Evolutionary conservation across 2,797 vertebrate species (phyloP).

Genomic region (Hydrolagus colliei): DNA sequence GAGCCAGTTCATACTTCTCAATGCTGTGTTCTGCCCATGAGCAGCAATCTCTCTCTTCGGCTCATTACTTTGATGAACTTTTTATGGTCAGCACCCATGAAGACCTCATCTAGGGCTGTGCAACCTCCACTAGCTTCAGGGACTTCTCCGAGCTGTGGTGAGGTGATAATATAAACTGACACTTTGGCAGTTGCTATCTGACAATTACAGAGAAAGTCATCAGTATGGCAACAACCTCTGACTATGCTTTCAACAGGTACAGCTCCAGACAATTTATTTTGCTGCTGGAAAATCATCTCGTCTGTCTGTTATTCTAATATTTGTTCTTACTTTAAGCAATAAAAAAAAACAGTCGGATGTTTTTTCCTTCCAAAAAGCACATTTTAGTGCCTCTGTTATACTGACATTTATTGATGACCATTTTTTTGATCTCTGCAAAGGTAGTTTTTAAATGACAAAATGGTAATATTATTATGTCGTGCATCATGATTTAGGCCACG

Average conservation of each 20-base stretch:
- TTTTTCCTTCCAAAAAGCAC: background rate
- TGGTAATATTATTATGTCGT: background rate
- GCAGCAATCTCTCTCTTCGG: constrained; percentile 64
- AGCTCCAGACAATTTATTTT: constrained; percentile 33
- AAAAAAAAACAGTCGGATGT: background rate
- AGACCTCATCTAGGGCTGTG: constrained; percentile 79
- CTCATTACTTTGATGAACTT: constrained; percentile 97
- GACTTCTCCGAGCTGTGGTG: constrained; percentile 53
- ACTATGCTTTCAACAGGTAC: constrained; percentile 54
- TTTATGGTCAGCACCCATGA: constrained; percentile 97
- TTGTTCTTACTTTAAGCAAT: background rate
- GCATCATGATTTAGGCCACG: background rate
- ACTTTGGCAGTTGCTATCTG: constrained; percentile 46
- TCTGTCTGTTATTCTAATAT: background rate
- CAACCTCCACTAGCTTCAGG: constrained; percentile 59
- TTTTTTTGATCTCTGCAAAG: background rate
- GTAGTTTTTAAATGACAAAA: background rate
- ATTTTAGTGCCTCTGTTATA: background rate
- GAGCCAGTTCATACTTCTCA: constrained; percentile 86
- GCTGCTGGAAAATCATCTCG: background rate
- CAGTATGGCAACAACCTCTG: constrained; percentile 34
- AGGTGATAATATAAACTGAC: constrained; percentile 52
- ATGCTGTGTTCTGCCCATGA: constrained; percentile 72
- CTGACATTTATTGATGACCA: background rate
- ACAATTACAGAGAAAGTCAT: constrained; percentile 45